These are phyloP conservation scores for Eupleurogrammus muticus DNA, from an alignment of 2,797 vertebrate genomes.

Conservation along the genomic window DNA sequence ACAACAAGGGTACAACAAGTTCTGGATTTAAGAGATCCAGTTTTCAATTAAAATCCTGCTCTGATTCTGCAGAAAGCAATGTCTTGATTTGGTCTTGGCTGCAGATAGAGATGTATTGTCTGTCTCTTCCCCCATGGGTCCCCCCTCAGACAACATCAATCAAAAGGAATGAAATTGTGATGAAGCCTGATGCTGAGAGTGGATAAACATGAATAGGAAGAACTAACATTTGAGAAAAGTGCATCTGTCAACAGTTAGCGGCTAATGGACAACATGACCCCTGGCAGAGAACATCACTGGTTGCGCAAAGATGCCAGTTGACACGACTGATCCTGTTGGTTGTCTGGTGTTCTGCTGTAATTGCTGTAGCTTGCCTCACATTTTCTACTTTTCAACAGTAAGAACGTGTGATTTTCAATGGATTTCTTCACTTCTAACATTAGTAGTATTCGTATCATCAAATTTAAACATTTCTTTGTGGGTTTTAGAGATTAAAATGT, in stretches of 20 bases:
- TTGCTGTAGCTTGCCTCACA: background rate
- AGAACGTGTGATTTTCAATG: background rate
- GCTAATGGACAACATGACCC: conserved; percentile 25
- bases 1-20: conserved; percentile 1
- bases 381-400: background rate
- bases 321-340: background rate
- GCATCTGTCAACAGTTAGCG: conserved; percentile 33
- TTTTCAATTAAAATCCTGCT: conserved; percentile 34
- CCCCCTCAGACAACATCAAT: conserved; percentile 28
- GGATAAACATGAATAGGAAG: conserved; percentile 25
- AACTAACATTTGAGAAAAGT: conserved; percentile 12
- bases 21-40: conserved; percentile 13
- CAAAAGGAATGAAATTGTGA: conserved; percentile 21
- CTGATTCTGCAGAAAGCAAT: conserved; percentile 13
- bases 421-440: no score
- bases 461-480: no score
- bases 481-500: background rate
- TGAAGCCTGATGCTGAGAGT: conserved; percentile 14
- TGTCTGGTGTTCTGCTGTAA: background rate
- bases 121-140: background rate
- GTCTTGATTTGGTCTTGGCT: conserved; percentile 47
- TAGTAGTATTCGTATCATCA: background rate
- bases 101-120: conserved; percentile 44
- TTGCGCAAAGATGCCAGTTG: conserved; percentile 14
- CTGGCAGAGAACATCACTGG: background rate